Evolutionary conservation across 2,888 invertebrate species (phyloP), one percentile per base, ranked within the genome.

Genomic region (Mamestra brassicae): DNA sequence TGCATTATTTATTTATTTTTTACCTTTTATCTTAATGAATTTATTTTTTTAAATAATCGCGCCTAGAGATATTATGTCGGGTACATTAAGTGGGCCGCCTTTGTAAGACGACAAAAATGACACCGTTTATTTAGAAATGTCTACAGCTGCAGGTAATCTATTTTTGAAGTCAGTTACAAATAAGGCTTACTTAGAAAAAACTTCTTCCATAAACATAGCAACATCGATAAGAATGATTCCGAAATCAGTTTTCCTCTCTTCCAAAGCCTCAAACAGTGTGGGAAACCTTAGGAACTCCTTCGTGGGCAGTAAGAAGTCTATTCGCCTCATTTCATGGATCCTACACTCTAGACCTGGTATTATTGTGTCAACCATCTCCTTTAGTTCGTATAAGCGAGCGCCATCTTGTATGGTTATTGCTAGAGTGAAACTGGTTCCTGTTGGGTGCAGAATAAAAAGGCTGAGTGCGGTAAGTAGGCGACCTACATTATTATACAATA

Each of bases 391-490:
- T 26, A 83, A 64, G 15, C 74, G 70, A 6, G 26, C 13, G 26
- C 63, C n/a, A n/a, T 78, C 60, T 55, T 69, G n/a, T 0, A 85
- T 17, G 0, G 62, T 74, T 57, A 85, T 57, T 10, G 78, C 73
- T 1, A 85, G 47, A 4, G 69, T 85, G 58, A 83, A 83, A n/a
- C 86, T 76, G 34, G 71, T 76, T 1, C 84, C 85, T 85, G 71
- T 36, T 7, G 26, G 26, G 4, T 55, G 26, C 4, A 26, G 26
- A 26, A 26, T 26, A 26, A 26, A 26, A 26, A 26, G 26, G 26
- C 26, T 26, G 26, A 26, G 26, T 26, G 26, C 26, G 26, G 26
- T 26, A 26, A 26, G 26, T 26, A 26, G 26, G 26, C 26, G 26
- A 26, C 26, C 26, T 26, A 26, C 26, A 26, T 26, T 26, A 26